Evolutionary conservation across 2,113 vertebrate species (phyloP), one percentile per base, ranked within the genome.

Genomic region (Cromileptes altivelis): DNA sequence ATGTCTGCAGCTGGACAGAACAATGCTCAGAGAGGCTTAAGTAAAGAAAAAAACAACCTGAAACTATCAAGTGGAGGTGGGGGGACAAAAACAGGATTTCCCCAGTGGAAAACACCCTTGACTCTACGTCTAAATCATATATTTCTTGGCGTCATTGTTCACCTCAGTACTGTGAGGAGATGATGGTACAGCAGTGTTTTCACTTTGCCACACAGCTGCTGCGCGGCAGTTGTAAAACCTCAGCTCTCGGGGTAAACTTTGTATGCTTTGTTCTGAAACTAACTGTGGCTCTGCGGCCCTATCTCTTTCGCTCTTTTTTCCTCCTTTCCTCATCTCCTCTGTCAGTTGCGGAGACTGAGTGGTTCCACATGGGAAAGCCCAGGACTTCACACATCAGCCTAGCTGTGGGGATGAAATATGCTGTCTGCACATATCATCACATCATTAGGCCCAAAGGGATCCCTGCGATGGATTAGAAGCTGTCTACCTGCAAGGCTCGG

Each of bases 391-490:
- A 81, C 89, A 86, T 85, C 88, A 88, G 82, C 65, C 74, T 78
- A 62, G 78, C 86, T 57, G 80, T 19, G 74, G 79, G 73, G 90
- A 88, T 91, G 88, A 92, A 93, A 87, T 92, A 89, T 89, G 78
- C 85, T 86, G 86, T 93, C 90, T 87, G 90, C 85, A 88, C 89
- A 91, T 86, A 92, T 94, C 90, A 92, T 91, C 93, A 93, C 92
- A 92, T 93, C 92, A 90, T 93, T 94, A 93, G 85, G 82, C 88
- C 93, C 93, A 78, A 84, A 89, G 90, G 87, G 94, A 91, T 82
- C 74, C 79, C 85, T 70, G 83, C 71, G 60, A 88, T 90, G 88
- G 90, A 93, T 92, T 90, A 90, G 86, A 72, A 78, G 88, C 78
- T 78, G 89, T 93, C 92, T 90, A 91, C 92, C 90, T 91, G 91